Conservation (phyloP, 1,140 invertebrate species). For the Tetramorium simillimum region DNA sequence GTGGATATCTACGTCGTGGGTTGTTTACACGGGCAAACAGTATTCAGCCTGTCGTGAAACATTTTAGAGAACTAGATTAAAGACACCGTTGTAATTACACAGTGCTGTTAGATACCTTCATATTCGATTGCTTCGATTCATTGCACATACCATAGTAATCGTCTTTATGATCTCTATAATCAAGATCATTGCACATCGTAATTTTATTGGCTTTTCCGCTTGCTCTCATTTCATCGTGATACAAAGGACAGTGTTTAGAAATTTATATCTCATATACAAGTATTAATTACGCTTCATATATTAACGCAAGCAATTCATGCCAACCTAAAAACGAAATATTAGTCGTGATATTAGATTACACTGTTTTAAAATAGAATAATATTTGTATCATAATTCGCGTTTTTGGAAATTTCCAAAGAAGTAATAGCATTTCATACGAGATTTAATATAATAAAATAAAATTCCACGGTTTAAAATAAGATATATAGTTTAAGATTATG, state of each 20-base stretch:
- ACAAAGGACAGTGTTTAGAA: not conserved
- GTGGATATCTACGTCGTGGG: constrained; percentile 25
- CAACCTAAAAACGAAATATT: not conserved
- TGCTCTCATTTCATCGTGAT: constrained; percentile 19
- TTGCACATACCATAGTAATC: constrained; percentile 48
- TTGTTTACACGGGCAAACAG: constrained; percentile 46
- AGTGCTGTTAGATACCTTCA: constrained; percentile 35
- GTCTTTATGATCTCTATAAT: constrained; percentile 23
- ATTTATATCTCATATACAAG: not conserved
- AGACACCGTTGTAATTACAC: constrained; percentile 60
- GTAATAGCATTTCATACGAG: not conserved
- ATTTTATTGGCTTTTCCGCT: constrained; percentile 57
- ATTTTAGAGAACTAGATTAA: constrained; percentile 62
- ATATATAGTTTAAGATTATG: not conserved
- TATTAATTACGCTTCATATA: not conserved
- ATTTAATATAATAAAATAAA: constrained; percentile 7
- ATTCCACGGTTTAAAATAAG: not conserved
- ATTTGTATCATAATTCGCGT: not conserved
- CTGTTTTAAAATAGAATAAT: not conserved
- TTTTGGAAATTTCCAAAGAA: not conserved
- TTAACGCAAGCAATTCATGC: not conserved
- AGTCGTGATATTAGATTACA: not conserved
- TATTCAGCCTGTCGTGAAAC: constrained; percentile 58
- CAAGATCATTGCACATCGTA: constrained; percentile 41
- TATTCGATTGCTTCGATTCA: constrained; percentile 43